Evolutionary conservation across 2,797 vertebrate species (phyloP).

Genomic region (Danio tinwini): DNA sequence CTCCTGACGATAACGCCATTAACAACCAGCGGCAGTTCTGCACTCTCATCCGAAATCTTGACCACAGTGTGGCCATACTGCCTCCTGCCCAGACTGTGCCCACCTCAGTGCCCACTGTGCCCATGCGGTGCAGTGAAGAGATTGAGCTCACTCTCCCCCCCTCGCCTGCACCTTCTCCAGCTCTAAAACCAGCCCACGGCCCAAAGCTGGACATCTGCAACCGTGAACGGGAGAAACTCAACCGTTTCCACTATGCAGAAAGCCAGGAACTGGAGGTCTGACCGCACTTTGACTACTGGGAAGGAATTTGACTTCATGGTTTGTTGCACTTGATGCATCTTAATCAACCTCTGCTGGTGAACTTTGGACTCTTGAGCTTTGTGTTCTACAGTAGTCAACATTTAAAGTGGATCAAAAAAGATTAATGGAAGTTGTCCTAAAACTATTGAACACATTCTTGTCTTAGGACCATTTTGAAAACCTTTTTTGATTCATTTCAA

Average conservation of each 20-base stretch:
- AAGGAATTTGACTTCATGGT: slow-evolving; percentile 35
- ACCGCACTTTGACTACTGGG: slow-evolving; percentile 56
- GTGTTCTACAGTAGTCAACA: neutral
- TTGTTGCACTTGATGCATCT: neutral
- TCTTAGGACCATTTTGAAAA: too few species aligned
- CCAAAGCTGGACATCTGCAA: slow-evolving; percentile 84
- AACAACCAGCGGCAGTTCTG: slow-evolving; percentile 84
- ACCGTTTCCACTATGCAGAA: slow-evolving; percentile 76
- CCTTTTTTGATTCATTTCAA: too few species aligned
- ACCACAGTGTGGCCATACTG: slow-evolving; percentile 65
- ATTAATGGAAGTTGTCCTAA: too few species aligned
- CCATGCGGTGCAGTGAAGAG: slow-evolving; percentile 74
- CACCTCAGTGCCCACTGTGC: slow-evolving; percentile 52
- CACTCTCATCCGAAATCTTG: slow-evolving; percentile 82
- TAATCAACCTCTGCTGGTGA: slow-evolving; percentile 37
- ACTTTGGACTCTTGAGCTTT: slow-evolving; percentile 41
- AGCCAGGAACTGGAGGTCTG: slow-evolving; percentile 79
- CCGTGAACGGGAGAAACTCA: slow-evolving; percentile 82
- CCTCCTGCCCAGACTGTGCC: slow-evolving; percentile 34
- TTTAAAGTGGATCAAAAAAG: too few species aligned
- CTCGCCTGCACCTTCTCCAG: slow-evolving; percentile 68
- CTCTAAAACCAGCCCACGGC: slow-evolving; percentile 70
- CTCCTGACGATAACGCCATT: slow-evolving; percentile 69
- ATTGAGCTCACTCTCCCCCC: slow-evolving; percentile 78
- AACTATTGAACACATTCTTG: too few species aligned